Evolutionary conservation across 2,888 invertebrate genomes (phyloP).

Genomic region (Orthosia incerta): DNA sequence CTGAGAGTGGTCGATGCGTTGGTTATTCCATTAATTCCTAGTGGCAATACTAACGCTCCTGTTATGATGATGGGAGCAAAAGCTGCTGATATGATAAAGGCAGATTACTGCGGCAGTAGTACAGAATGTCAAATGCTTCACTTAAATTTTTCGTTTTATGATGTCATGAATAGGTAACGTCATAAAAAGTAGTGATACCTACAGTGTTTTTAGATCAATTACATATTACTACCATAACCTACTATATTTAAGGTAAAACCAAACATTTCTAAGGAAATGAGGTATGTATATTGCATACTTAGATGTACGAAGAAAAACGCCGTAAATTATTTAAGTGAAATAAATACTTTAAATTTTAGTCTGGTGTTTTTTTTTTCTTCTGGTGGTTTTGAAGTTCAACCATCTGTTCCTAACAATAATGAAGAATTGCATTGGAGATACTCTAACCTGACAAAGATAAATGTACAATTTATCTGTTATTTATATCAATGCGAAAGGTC

Average conservation of each 20-base stretch:
- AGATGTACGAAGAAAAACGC: no score
- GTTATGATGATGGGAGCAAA: slow-evolving; percentile 87
- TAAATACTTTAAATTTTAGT: no score
- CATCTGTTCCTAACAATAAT: no score
- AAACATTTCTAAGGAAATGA: no score
- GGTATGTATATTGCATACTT: no score
- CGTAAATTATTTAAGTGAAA: no score
- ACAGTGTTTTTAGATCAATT: not conserved
- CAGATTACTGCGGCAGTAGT: slow-evolving; percentile 63
- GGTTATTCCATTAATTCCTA: slow-evolving; percentile 81
- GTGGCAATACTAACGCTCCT: slow-evolving; percentile 85
- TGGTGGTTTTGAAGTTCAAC: no score
- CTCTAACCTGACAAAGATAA: no score
- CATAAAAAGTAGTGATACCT: not conserved
- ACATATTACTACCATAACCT: no score
- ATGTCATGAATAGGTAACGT: not conserved
- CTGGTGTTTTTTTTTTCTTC: no score
- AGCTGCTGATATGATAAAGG: slow-evolving; percentile 85
- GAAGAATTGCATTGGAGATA: no score
- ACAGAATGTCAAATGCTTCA: not conserved
- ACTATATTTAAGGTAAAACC: no score
- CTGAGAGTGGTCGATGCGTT: slow-evolving; percentile 84
- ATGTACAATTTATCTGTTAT: not conserved
- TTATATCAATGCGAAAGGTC: not conserved
- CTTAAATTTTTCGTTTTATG: not conserved